Evolutionary conservation across 2,113 vertebrate species (phyloP).

Genomic region (Edolisoma coerulescens): DNA sequence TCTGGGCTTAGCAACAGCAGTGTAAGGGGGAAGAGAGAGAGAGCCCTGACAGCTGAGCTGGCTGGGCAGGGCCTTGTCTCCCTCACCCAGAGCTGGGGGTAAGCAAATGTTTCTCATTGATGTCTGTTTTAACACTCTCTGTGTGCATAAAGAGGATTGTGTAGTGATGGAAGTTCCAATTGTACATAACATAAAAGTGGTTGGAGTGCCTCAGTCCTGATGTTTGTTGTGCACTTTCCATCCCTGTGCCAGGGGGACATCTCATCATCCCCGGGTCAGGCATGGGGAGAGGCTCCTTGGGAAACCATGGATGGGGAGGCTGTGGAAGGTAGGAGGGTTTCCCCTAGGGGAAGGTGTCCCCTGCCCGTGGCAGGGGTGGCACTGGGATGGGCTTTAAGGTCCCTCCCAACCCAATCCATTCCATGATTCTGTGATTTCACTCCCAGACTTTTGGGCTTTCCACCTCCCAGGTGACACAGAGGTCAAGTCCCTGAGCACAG

Average conservation of each 20-base stretch:
- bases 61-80: neutral
- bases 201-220: neutral
- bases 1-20: neutral
- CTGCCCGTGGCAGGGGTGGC: neutral
- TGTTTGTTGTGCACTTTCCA: neutral
- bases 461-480: neutral
- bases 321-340: neutral
- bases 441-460: neutral
- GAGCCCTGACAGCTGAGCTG: neutral
- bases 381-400: neutral
- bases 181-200: no score
- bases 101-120: neutral
- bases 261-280: neutral
- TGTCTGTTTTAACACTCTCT: neutral
- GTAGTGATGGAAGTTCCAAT: neutral
- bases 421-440: neutral
- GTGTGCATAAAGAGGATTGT: neutral
- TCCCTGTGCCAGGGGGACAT: neutral
- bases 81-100: neutral
- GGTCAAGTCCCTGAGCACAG: neutral
- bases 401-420: neutral
- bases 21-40: neutral
- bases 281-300: neutral
- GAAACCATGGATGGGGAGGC: rapidly evolving
- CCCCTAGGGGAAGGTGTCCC: neutral